A percentile compares a stretch with the other conserved stretches of the same genome.
These are phyloP conservation scores for Drosophila tanythrix DNA, from an alignment of 2,888 invertebrate species.

Conservation along the genomic window DNA sequence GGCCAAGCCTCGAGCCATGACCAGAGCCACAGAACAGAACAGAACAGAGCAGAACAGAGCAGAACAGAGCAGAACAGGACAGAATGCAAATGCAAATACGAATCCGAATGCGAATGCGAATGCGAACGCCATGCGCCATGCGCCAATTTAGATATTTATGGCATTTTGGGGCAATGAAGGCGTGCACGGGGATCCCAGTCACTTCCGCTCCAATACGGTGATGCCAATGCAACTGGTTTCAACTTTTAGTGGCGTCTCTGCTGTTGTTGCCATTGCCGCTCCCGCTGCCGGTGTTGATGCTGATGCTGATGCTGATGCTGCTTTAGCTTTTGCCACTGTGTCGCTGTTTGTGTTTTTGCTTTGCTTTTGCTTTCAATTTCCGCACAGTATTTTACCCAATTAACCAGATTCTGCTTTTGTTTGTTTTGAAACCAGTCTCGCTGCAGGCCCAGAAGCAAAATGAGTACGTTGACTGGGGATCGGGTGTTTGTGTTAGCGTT, in stretches of 20 bases:
- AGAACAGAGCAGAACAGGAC: not conserved
- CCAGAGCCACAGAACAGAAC: conserved; percentile 26
- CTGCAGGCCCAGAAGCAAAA: conserved; percentile 1
- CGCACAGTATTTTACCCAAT: conserved; percentile 75
- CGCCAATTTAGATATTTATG: conserved; percentile 72
- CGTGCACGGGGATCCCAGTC: conserved; percentile 28
- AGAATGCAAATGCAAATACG: conserved; percentile 16
- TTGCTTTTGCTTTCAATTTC: conserved; percentile 76
- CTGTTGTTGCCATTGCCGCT: not conserved
- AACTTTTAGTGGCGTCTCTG: conserved; percentile 37
- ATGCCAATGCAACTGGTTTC: conserved; percentile 46
- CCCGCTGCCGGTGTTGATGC: not conserved
- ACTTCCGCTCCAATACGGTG: conserved; percentile 46
- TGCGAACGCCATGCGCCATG: conserved; percentile 36
- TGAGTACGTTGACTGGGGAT: not conserved
- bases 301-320: not conserved
- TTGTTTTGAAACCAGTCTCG: conserved; percentile 50
- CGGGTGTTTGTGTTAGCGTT: conserved; percentile 4
- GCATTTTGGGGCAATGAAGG: conserved; percentile 49
- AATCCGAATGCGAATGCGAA: conserved; percentile 16
- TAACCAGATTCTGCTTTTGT: conserved; percentile 76
- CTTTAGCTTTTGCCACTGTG: conserved; percentile 4
- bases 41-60: not conserved
- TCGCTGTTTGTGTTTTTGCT: conserved; percentile 57
- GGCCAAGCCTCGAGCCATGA: not conserved